phyloP scores from a whole-genome alignment of 2,888 invertebrate genomes.

The Omphaloscelis lunosa region DNA sequence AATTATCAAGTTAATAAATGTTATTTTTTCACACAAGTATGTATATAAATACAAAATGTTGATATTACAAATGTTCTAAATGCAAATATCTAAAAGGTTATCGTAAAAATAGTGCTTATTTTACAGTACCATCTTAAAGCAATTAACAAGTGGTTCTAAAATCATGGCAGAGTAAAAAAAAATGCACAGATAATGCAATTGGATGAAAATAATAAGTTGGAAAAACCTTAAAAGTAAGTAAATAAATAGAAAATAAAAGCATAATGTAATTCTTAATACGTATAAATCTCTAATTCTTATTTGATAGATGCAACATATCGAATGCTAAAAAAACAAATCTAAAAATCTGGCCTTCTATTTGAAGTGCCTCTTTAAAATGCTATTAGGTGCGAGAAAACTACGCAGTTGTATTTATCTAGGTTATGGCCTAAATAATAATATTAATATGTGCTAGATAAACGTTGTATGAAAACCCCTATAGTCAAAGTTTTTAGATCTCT shows the following conservation, averaged over 20 bases:
- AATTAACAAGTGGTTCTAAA: constrained; percentile 2
- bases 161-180: constrained; percentile 48
- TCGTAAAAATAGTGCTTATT: constrained; percentile 40
- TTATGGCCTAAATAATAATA: constrained; percentile 2
- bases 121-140: constrained; percentile 10
- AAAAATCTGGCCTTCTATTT: constrained; percentile 37
- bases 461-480: constrained; percentile 44
- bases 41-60: constrained; percentile 44
- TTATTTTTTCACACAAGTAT: constrained; percentile 1
- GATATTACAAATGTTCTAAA: constrained; percentile 51
- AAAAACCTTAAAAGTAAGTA: constrained; percentile 43
- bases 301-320: constrained; percentile 63
- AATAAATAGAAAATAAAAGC: constrained; percentile 35
- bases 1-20: constrained; percentile 50
- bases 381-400: constrained; percentile 44
- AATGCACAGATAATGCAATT: constrained; percentile 49
- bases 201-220: constrained; percentile 16
- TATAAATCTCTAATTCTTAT: constrained; percentile 31
- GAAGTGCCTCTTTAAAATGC: constrained; percentile 57
- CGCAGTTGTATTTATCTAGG: constrained; percentile 29
- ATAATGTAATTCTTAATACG: constrained; percentile 15
- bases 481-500: not conserved
- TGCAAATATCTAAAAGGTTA: constrained; percentile 44
- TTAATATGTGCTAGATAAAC: constrained; percentile 13
- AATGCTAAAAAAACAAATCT: constrained; percentile 48